Evolutionary conservation across 2,797 vertebrate genomes (phyloP).

Genomic region (Rhinoraja longicauda): DNA sequence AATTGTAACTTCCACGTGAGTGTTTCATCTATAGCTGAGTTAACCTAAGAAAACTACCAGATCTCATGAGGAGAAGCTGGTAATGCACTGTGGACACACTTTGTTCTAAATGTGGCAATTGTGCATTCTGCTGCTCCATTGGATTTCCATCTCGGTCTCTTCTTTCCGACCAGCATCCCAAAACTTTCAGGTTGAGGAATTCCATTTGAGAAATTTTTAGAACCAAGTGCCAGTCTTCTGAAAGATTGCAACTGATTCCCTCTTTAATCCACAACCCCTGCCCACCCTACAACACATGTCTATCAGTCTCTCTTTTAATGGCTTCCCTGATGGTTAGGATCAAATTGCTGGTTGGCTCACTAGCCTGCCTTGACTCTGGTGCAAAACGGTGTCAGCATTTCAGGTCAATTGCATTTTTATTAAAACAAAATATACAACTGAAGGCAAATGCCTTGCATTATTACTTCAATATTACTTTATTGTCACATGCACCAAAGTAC

Average conservation of each 20-base stretch:
- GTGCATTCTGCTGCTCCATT: not conserved
- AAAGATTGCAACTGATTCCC: not conserved
- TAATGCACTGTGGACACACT: not conserved
- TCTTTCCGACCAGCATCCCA: not conserved
- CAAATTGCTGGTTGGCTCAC: too few species aligned
- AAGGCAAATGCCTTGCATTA: too few species aligned
- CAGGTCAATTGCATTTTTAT: too few species aligned
- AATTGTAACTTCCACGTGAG: not conserved
- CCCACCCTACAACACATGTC: too few species aligned
- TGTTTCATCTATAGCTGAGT: not conserved
- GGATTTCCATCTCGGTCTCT: not conserved
- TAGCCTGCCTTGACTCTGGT: too few species aligned
- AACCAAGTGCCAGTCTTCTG: not conserved
- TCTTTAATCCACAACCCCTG: not conserved
- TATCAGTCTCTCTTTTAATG: too few species aligned
- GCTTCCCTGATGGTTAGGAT: too few species aligned
- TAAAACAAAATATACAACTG: too few species aligned
- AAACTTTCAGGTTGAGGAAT: not conserved
- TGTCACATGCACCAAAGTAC: too few species aligned
- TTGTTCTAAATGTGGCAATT: not conserved
- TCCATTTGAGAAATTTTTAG: not conserved
- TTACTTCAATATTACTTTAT: too few species aligned
- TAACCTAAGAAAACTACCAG: not conserved
- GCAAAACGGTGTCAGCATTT: too few species aligned
- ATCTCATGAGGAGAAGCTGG: not conserved